Evolutionary conservation across 2,113 vertebrate genomes (phyloP).

Genomic region (Furnarius figulus): DNA sequence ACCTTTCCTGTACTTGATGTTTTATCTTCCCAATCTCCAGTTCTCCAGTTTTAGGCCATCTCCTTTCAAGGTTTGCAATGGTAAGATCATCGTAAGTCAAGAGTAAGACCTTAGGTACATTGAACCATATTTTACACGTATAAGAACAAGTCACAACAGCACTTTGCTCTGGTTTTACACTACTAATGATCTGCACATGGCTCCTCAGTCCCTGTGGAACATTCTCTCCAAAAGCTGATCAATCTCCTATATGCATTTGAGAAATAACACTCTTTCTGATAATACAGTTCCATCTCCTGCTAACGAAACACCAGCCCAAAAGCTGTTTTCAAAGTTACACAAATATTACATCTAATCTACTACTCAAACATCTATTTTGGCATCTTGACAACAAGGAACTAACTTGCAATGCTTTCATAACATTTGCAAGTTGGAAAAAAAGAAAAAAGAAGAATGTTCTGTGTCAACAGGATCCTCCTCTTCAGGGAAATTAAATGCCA

Average conservation of each 20-base stretch:
- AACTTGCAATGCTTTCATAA: constrained; percentile 20
- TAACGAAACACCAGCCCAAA: neutral
- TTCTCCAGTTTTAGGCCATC: neutral
- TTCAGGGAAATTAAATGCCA: constrained; percentile 15
- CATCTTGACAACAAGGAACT: constrained; percentile 33
- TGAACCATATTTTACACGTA: neutral
- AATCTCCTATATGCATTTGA: neutral
- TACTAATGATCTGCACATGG: neutral
- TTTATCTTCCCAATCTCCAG: neutral
- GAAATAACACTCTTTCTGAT: neutral
- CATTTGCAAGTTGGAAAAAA: constrained; percentile 1
- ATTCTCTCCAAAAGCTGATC: neutral
- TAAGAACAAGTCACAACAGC: neutral
- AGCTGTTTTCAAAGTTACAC: constrained; percentile 5
- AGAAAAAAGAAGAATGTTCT: neutral
- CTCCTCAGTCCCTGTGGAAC: neutral
- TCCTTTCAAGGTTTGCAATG: neutral
- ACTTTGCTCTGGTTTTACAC: neutral
- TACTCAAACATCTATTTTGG: neutral
- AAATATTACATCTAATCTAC: neutral
- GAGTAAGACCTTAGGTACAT: neutral
- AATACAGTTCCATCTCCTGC: neutral
- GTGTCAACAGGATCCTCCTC: neutral
- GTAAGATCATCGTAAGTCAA: neutral
- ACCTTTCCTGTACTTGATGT: neutral